Conservation (phyloP, 1,140 invertebrate species). For the Cylas formicarius region DNA sequence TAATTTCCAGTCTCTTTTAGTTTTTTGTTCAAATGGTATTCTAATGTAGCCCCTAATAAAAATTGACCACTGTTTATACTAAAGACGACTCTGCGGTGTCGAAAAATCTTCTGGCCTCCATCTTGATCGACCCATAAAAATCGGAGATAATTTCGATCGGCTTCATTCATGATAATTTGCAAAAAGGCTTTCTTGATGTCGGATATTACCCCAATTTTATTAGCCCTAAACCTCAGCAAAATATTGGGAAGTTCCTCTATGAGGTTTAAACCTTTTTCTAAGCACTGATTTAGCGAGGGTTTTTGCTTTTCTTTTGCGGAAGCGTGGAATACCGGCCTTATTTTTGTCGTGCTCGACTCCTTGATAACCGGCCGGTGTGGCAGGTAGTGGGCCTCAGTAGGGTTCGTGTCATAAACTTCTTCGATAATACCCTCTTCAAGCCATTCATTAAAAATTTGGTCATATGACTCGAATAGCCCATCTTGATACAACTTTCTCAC, state of each 20-base stretch:
- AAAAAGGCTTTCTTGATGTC: conserved; percentile 44
- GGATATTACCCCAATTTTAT: conserved; percentile 35
- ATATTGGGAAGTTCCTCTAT: conserved; percentile 36
- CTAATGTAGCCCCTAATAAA: conserved; percentile 31
- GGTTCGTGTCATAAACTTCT: conserved; percentile 17
- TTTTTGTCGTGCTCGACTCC: conserved; percentile 14
- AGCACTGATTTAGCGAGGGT: conserved; percentile 40
- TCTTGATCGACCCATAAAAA: conserved; percentile 35
- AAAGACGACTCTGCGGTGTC: conserved; percentile 36
- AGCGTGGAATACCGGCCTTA: conserved; percentile 27
- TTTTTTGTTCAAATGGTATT: no score
- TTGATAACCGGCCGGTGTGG: conserved; percentile 24
- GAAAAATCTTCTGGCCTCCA: conserved; percentile 17
- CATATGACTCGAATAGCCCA: conserved; percentile 12
- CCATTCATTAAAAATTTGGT: conserved; percentile 19
- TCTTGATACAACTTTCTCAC: conserved; percentile 16
- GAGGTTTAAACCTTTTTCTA: conserved; percentile 37
- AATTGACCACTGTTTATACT: conserved; percentile 33
- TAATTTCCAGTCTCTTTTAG: no score
- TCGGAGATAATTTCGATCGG: conserved; percentile 33
- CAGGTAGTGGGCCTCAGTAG: conserved; percentile 19
- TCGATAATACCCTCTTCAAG: conserved; percentile 33
- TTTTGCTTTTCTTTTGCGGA: conserved; percentile 24
- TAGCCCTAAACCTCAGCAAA: conserved; percentile 38
- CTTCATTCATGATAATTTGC: conserved; percentile 32